phyloP scores from a whole-genome alignment of 1,140 invertebrate genomes.

The Ceratosolen fusciceps region DNA sequence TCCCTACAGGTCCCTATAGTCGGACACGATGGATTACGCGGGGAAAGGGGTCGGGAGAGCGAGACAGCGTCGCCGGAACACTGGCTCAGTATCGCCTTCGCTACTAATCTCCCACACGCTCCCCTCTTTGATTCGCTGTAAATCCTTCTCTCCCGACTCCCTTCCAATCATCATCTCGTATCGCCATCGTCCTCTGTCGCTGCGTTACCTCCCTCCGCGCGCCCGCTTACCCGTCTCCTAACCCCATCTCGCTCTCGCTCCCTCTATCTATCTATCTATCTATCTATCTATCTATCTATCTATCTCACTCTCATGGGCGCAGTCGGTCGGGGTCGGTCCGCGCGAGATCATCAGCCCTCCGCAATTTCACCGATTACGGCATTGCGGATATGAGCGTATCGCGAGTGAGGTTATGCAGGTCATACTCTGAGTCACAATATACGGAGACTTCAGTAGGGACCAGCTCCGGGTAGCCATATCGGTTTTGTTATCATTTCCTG shows the following conservation, averaged over 20 bases:
- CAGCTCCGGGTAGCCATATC: background rate
- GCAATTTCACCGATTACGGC: constrained; percentile 35
- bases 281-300: constrained; percentile 10
- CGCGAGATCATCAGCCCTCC: background rate
- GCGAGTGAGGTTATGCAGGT: constrained; percentile 33
- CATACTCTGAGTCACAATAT: background rate
- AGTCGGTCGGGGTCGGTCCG: background rate
- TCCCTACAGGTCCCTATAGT: background rate
- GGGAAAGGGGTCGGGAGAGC: background rate
- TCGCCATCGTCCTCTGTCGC: background rate
- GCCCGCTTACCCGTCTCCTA: background rate
- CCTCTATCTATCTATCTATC: constrained; percentile 8
- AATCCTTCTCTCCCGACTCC: too few relatives aligned
- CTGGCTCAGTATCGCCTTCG: background rate
- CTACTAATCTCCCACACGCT: too few relatives aligned
- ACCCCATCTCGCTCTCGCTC: background rate
- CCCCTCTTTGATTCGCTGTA: too few relatives aligned
- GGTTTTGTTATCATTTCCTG: background rate
- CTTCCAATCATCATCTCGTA: too few relatives aligned
- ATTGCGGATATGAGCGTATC: constrained; percentile 37
- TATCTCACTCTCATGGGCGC: background rate
- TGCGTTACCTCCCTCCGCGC: too few relatives aligned
- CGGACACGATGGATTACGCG: too few relatives aligned
- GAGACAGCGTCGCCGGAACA: too few relatives aligned
- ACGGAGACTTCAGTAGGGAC: background rate